A percentile compares a stretch with the other conserved stretches of the same genome.
These are phyloP conservation scores for Gortyna flavago DNA, from an alignment of 2,888 invertebrate species.

Conservation along the genomic window DNA sequence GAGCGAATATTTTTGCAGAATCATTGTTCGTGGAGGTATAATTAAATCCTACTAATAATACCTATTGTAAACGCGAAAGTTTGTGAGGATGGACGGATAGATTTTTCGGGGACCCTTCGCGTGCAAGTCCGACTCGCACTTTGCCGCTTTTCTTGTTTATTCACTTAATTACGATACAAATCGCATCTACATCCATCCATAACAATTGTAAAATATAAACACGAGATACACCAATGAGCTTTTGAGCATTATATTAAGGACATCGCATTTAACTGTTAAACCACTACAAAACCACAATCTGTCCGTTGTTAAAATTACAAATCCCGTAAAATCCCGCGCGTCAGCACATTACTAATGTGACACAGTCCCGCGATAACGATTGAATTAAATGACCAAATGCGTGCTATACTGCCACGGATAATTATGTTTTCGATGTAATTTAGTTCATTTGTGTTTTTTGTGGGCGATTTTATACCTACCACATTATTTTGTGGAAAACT, in stretches of 20 bases:
- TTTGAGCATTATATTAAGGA: constrained; percentile 15
- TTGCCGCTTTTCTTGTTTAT: neutral
- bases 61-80: no score
- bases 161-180: neutral
- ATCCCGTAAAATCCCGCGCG: constrained; percentile 50
- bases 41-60: no score
- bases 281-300: constrained; percentile 43
- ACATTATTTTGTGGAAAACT: neutral
- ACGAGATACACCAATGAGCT: neutral
- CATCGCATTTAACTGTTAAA: constrained; percentile 21
- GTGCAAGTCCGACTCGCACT: neutral
- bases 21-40: neutral
- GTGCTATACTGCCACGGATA: constrained; percentile 2
- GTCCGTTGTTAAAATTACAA: constrained; percentile 46
- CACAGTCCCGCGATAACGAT: constrained; percentile 18
- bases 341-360: constrained; percentile 52
- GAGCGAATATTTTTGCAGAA: neutral
- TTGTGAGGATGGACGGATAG: no score
- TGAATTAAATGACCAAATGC: constrained; percentile 49
- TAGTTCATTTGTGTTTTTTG: constrained; percentile 26
- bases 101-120: no score
- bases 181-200: neutral
- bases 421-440: constrained; percentile 41
- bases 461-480: neutral
- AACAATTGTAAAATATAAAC: neutral